Evolutionary conservation across 2,797 vertebrate species (phyloP), one percentile per base, ranked within the genome.

Genomic region (Semotilus atromaculatus): DNA sequence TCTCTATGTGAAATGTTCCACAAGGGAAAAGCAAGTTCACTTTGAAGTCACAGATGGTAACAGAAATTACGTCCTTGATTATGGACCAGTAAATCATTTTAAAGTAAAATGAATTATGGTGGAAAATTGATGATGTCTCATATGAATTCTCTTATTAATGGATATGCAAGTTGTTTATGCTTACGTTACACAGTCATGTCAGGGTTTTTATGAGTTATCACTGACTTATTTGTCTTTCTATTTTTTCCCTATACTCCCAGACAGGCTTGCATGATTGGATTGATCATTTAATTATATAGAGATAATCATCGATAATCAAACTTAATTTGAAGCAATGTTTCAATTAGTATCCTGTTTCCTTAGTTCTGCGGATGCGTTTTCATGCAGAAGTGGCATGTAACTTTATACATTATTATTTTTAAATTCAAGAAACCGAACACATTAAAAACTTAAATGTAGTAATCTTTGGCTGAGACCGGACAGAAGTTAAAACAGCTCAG

Each of bases 221-320:
- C 68, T 72, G 34, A 66, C 70, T 72, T 82, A 66, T 60, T 70
- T 62, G 60, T 31, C 66, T 67, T n/a, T 66, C 40, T 81, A 23
- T 77, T 45, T 73, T 87, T 77, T 86, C 23, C 26, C 4, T 34
- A 76, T 76, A 85, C n/a, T 48, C 72, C 14, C 51, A 71, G 51
- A 85, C 71, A 80, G 18, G 34, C 38, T 67, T 74, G 38, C 26
- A 74, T 71, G 74, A 82, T 82, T 38, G 11, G 68, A 74, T 58
- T 14, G 31, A 83, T 78, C 43, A 85, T 86, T 86, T 73, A 82
- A 89, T 87, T 84, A 87, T 67, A 81, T 34, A 84, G 5, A 48
- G 73, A 74, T 82, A 74, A 84, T 38, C 40, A 80, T 78, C 53
- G 36, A 21, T 84, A 79, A 84, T 86, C 53, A 82, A 60, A 75